phyloP scores from a whole-genome alignment of 2,113 vertebrate species.

The Sisor rabdophorus region DNA sequence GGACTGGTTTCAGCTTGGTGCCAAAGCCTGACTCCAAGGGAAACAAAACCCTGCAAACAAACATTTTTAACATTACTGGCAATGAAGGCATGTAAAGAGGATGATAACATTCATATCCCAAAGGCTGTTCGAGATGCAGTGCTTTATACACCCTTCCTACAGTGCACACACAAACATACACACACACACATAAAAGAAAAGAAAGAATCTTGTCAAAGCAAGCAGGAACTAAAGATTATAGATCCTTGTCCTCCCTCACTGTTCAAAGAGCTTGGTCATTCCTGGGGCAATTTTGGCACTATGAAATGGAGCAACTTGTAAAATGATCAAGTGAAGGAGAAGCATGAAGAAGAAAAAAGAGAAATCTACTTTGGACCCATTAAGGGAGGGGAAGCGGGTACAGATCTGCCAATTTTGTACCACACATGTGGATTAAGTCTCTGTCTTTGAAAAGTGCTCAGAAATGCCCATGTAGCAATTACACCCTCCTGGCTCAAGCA shows the following conservation, averaged over 20 bases:
- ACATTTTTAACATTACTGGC: conserved; percentile 37
- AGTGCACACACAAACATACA: conserved; percentile 31
- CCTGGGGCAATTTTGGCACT: conserved; percentile 60
- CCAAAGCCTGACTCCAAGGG: conserved; percentile 60
- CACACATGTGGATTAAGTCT: conserved; percentile 74
- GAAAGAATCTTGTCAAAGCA: conserved; percentile 67
- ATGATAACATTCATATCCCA: conserved; percentile 43
- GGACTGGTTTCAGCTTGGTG: conserved; percentile 64
- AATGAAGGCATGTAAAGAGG: conserved; percentile 41
- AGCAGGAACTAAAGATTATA: conserved; percentile 66
- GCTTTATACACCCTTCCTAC: conserved; percentile 37
- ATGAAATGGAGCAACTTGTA: not conserved
- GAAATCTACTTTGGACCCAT: conserved; percentile 17
- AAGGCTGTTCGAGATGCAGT: conserved; percentile 34
- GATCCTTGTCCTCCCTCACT: conserved; percentile 67
- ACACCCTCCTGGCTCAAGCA: conserved; percentile 59
- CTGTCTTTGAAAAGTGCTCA: conserved; percentile 63
- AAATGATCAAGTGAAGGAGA: not conserved
- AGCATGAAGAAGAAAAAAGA: conserved; percentile 3
- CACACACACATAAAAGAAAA: conserved; percentile 43
- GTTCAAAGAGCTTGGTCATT: conserved; percentile 65
- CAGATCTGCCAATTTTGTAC: conserved; percentile 76
- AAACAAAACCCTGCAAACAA: conserved; percentile 46
- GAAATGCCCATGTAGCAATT: conserved; percentile 70
- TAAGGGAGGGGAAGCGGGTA: conserved; percentile 51